Conservation (phyloP, 2,113 vertebrate species). For the Catagonus wagneri region DNA sequence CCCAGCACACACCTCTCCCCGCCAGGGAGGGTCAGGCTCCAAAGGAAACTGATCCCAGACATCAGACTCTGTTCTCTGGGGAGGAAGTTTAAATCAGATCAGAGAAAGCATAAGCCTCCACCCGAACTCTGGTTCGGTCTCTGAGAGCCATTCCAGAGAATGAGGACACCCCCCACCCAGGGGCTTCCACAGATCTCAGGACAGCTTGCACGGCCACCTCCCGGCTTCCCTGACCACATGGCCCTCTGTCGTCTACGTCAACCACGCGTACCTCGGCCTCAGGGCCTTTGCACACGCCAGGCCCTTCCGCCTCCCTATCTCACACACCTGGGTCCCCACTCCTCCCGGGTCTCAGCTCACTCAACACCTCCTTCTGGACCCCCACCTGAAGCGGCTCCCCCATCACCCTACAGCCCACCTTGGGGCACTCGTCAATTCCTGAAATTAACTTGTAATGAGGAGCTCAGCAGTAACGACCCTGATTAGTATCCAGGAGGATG, state of each 20-base stretch:
- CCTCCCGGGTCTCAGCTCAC: not conserved
- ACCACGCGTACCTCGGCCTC: not conserved
- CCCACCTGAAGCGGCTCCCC: too few relatives aligned
- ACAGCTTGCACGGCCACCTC: not conserved
- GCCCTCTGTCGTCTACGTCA: not conserved
- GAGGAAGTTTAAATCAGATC: not conserved
- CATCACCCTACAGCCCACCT: fast-evolving
- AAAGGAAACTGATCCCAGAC: not conserved
- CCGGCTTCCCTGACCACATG: not conserved
- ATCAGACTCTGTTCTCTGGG: not conserved
- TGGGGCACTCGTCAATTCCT: not conserved
- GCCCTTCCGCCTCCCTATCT: fast-evolving
- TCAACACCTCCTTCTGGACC: not conserved
- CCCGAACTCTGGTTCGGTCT: too few relatives aligned
- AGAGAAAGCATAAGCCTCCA: not conserved
- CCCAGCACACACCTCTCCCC: not conserved
- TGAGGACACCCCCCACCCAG: not conserved
- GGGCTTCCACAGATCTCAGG: fast-evolving
- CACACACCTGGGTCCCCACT: not conserved
- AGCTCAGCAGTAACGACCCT: too few relatives aligned
- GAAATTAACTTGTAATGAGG: not conserved
- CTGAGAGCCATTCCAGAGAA: not conserved
- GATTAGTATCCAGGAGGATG: too few relatives aligned
- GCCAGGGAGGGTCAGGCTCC: fast-evolving
- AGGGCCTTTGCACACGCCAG: fast-evolving